Evolutionary conservation across 92 coral and sea anemone genomes (phyloP).

Genomic region (Metridium senile): DNA sequence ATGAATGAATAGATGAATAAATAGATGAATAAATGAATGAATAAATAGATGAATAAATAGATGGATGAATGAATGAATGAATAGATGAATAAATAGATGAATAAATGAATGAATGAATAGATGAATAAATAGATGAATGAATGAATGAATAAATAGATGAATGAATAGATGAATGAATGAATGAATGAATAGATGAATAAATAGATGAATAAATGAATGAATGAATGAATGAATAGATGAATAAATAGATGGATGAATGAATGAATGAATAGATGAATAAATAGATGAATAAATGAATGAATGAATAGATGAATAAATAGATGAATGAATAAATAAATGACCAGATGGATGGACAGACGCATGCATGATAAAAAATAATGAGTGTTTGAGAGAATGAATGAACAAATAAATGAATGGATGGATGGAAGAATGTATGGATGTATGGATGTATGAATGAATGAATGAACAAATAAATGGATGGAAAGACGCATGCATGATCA

Average conservation of each 20-base stretch:
- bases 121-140: neutral
- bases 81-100: neutral
- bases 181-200: neutral
- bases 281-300: neutral
- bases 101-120: neutral
- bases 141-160: neutral
- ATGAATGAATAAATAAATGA: no score
- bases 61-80: neutral
- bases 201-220: neutral
- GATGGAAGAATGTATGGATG: no score
- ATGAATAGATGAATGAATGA: constrained; percentile 1
- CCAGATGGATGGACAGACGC: neutral
- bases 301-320: neutral
- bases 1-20: neutral
- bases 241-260: neutral
- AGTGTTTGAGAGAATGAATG: neutral
- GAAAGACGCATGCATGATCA: no score
- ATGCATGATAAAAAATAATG: neutral
- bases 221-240: neutral
- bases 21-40: neutral
- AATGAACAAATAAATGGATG: no score
- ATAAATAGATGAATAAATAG: neutral
- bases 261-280: neutral
- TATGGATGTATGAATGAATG: no score
- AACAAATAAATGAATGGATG: no score